Evolutionary conservation across 2,113 vertebrate species (phyloP).

Genomic region (Laticauda colubrina): DNA sequence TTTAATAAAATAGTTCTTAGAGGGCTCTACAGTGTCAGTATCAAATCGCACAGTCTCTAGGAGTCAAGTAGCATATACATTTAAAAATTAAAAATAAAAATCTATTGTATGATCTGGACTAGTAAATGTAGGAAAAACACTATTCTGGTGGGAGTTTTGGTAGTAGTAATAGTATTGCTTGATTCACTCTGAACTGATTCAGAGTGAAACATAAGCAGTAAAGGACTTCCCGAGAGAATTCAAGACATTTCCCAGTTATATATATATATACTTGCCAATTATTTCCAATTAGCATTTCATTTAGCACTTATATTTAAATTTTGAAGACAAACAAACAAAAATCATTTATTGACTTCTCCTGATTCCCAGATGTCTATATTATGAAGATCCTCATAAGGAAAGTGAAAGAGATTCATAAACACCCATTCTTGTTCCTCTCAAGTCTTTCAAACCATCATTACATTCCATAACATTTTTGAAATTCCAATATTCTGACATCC

Average conservation of each 20-base stretch:
- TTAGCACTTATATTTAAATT: neutral
- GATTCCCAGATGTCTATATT: neutral
- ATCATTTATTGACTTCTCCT: neutral
- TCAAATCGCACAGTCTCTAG: neutral
- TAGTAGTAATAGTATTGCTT: neutral
- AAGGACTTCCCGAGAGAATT: neutral
- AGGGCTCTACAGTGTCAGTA: neutral
- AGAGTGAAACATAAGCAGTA: neutral
- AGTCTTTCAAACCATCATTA: neutral
- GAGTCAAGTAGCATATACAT: neutral
- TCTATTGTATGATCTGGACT: neutral
- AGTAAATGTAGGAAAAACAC: neutral
- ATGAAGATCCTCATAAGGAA: neutral
- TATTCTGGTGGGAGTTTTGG: neutral
- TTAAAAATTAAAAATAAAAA: neutral
- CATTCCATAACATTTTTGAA: neutral
- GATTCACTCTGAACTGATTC: neutral
- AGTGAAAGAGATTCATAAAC: too few species aligned
- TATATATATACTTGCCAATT: constrained; percentile 23
- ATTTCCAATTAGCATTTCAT: constrained; percentile 17
- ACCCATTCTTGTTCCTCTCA: neutral
- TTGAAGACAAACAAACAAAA: neutral
- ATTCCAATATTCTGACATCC: neutral
- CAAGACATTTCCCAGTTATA: neutral
- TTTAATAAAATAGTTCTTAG: neutral